Evolutionary conservation across 2,113 vertebrate species (phyloP), one percentile per base, ranked within the genome.

Genomic region (Periophthalmus modestus): DNA sequence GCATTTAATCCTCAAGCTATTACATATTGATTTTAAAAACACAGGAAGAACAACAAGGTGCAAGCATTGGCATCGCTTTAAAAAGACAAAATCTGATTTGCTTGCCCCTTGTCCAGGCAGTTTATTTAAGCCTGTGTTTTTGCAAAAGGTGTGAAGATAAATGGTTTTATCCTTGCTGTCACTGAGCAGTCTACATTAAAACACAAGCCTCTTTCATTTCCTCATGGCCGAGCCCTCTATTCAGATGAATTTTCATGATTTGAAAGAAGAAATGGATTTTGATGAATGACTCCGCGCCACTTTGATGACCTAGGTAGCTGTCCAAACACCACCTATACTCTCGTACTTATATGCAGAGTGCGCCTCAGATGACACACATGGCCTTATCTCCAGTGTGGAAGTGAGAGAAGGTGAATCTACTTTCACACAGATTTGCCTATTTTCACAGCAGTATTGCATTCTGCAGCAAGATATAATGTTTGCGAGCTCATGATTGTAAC

Each of bases 201-300:
- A 50, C 50, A 39, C 28, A 19, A 52, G 50, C 47, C 18, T 11
- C 24, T 66, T 46, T 36, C 12, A 18, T 52, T 34, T 12, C 46
- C 16, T 34, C 18, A 28, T 18, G 23, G 18, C 70, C 57, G 3
- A 43, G 6, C 59, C 54, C 5, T 21, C 66, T 73, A 36, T n/a
- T 14, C 66, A 46, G 73, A 28, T 82, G 59, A 68, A 83, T 82
- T 82, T 78, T 59, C 55, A 82, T 55, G 63, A 81, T 79, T 78
- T 74, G 73, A 47, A 79, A 66, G 79, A 47, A 46, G 58, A 70
- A 72, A 55, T 33, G 52, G 47, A 43, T 52, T 73, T 77, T 90
- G 89, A 89, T 89, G 58, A 87, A 89, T 89, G 81, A 75, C 83
- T 21, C 0, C 28, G 68, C 15, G 14, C 61, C 63, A 71, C 61